Base-by-base conservation (phyloP, 2,113 vertebrate genomes). In the Mesoclemmys tuberculata region DNA sequence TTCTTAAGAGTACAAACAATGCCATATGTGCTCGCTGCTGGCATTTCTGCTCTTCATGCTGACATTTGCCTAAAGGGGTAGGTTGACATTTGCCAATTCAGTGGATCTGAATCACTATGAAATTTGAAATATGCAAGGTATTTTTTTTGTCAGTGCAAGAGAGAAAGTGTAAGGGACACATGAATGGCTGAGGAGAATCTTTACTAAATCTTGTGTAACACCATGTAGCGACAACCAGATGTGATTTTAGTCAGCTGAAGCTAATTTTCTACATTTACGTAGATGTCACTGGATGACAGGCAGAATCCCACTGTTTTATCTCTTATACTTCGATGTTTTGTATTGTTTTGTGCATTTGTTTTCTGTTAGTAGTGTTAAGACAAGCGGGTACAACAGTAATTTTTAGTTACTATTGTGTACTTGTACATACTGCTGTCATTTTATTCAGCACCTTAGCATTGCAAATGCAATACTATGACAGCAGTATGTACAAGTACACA, bases 21-120 rank as follows among this genome's bases (percentile, higher is more conserved):
- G 95, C 97, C 97, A 97, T 97, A 97, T 98, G 97, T 97, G 97
- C 94, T 97, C 56, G 27, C 93, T 96, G 96, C 92, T 95, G 96
- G 94, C 92, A 96, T 95, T 95, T 95, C 93, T 93, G 79, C 46
- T 97, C 95, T 93, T 58, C 2, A 2, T 16, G 77, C 74, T 93
- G 90, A 90, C 96, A 78, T 93, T 88, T 90, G 90, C 88, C 94
- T 90, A 82, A 75, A 84, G 79, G 91, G 77, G 52, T 61, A 10
- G 22, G 56, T 88, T 97, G 94, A 96, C 89, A 90, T 95, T 95
- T 94, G 92, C 92, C 94, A 91, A 91, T 49, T 90, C 26, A 0
- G 84, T 93, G 94, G 94, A 95, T 84, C 88, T 0, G 1, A 80
- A 84, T 90, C 41, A 24, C 0, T 13, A 31, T 79, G 90, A 96